Evolutionary conservation across 2,797 vertebrate species (phyloP), one percentile per base, ranked within the genome.

Genomic region (Trachurus trachurus): DNA sequence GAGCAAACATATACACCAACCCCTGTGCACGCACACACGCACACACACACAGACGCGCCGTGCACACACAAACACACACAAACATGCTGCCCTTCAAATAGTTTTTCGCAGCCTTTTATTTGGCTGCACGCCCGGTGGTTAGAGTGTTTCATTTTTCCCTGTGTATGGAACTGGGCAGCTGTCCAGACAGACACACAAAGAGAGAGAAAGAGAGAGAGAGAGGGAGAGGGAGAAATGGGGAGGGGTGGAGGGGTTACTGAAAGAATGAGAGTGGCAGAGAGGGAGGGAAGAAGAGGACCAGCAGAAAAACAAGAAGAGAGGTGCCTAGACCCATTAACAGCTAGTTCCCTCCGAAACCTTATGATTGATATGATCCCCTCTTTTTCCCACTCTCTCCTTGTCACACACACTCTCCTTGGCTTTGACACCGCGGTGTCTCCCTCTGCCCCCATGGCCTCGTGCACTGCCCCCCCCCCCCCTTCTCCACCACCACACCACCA

Each of bases 101-200:
- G 92, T 93, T 94, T 94, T 95, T 92, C 83, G 90, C 92, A 94
- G 93, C 89, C 92, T 92, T 96, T 94, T 94, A 93, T 94, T 94
- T 95, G 94, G 94, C 93, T 86, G 90, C 88, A 90, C 78, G 94
- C 93, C 95, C 93, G 78, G 94, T 92, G 93, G 94, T 92, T 95
- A 93, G 94, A 95, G 94, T 93, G 94, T 95, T 95, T 95, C 91
- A 94, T 94, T 94, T 95, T 95, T 94, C 92, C 89, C 92, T 94
- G 93, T 94, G 96, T 97, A 97, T 97, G 96, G 96, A 97, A 97
- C 96, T 97, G 96, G 97, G 97, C 97, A 98, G 96, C 97, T 97
- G 96, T 98, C 97, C 97, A 99, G 97, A 95, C 86, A 92, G 88
- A 92, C 89, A 95, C 92, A 93, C 89, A 93, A 92, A 90, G 92